Evolutionary conservation across 2,888 invertebrate genomes (phyloP).

Genomic region (Eupithecia subumbrata): DNA sequence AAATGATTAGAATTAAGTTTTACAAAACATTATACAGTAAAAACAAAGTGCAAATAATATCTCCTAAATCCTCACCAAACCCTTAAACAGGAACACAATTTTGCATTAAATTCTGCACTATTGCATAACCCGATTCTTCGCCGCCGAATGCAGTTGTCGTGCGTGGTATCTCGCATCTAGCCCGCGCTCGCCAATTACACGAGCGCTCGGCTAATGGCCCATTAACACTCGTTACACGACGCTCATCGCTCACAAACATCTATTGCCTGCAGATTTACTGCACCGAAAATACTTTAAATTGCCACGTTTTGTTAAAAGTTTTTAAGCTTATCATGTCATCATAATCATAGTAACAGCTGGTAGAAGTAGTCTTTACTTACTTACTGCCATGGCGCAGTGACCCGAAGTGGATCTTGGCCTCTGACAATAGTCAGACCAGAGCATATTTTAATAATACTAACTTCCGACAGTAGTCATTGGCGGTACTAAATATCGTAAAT

Average conservation of each 20-base stretch:
- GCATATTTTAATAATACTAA: too few relatives aligned
- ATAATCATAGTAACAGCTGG: too few relatives aligned
- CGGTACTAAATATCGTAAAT: slow-evolving; percentile 48
- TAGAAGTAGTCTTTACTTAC: too few relatives aligned
- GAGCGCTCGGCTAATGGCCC: slow-evolving; percentile 70
- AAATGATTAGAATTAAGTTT: background rate
- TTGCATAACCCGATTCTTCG: background rate
- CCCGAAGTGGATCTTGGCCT: too few relatives aligned
- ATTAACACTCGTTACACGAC: slow-evolving; percentile 77
- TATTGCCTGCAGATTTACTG: slow-evolving; percentile 24
- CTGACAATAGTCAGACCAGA: too few relatives aligned
- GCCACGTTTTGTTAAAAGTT: background rate
- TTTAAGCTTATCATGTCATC: too few relatives aligned
- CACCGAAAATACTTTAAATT: slow-evolving; percentile 12
- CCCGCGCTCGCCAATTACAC: slow-evolving; percentile 70
- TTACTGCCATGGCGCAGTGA: too few relatives aligned
- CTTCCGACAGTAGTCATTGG: too few relatives aligned
- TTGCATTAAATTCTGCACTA: background rate
- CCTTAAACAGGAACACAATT: background rate
- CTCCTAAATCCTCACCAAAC: background rate
- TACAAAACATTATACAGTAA: too few relatives aligned
- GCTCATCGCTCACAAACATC: slow-evolving; percentile 69
- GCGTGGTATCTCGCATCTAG: slow-evolving; percentile 69
- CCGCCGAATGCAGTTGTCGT: slow-evolving; percentile 59
- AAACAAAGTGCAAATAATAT: background rate